Evolutionary conservation across 2,113 vertebrate genomes (phyloP), one percentile per base, ranked within the genome.

Genomic region (Rhagologus leucostigma): DNA sequence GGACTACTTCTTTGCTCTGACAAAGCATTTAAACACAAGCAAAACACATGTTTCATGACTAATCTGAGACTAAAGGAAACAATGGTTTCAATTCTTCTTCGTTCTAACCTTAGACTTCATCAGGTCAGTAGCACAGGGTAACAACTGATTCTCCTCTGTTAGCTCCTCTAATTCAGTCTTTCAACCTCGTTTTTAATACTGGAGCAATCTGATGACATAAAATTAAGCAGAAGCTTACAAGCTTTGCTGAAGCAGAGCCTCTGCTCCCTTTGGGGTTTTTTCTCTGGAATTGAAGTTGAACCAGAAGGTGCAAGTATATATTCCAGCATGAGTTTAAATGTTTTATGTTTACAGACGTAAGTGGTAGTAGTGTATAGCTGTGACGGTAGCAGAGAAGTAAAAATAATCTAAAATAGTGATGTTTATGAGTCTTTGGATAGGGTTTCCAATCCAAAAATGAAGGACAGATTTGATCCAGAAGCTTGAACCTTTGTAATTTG

Each of bases 41-140:
- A 80, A 77, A 95, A 81, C n/a, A 53, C 71, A 60, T 67, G 76
- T 56, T 89, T 84, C 75, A 59, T 84, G 79, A 87, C 79, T 96
- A 84, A 88, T 83, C 35, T 64, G 64, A 95, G 68, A 67, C 55
- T 56, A 60, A 63, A 1, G 4, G 82, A 90, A 91, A 88, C 50
- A 86, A 87, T 1, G 1, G 44, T 92, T 90, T 88, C 83, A 88
- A 60, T 90, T 91, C 68, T 86, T 83, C 70, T 90, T 86, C 68
- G 39, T 59, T 80, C 41, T 75, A 88, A 77, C 76, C 53, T 85
- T 83, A 60, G 56, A 86, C 85, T 87, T 73, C 42, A 65, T n/a
- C 30, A 79, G 65, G 39, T 91, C 50, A 67, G 47, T 55, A 85
- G 62, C 39, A 63, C 5, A 70, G 52, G 21, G 11, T 32, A 77